Percentiles rank a stretch among this genome's conserved stretches.
These are phyloP conservation scores for Drosophila bifasciata DNA, from an alignment of 1,140 invertebrate genomes.

Conservation along the genomic window DNA sequence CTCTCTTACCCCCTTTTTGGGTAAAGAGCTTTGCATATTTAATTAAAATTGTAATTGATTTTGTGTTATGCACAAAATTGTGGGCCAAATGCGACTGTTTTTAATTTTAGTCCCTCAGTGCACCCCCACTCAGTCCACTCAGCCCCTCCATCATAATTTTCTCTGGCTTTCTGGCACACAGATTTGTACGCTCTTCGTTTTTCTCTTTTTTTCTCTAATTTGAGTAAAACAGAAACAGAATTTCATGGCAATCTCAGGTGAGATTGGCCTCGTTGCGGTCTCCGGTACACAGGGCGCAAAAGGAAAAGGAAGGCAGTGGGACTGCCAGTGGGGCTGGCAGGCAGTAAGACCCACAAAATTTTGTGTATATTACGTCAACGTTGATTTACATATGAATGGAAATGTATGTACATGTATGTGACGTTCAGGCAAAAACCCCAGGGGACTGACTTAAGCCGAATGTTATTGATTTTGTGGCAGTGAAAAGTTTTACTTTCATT, in stretches of 20 bases:
- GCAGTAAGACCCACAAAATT: neutral
- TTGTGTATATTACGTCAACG: slow-evolving; percentile 56
- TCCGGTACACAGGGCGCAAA: slow-evolving; percentile 33
- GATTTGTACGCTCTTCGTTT: slow-evolving; percentile 42
- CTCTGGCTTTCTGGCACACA: slow-evolving; percentile 73
- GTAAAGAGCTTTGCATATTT: slow-evolving; percentile 72
- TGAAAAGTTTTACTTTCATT: slow-evolving; percentile 46
- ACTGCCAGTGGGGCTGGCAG: neutral
- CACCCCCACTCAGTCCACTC: too few relatives aligned
- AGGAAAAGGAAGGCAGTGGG: slow-evolving; percentile 19
- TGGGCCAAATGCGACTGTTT: slow-evolving; percentile 76
- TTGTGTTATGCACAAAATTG: slow-evolving; percentile 77
- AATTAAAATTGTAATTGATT: slow-evolving; percentile 81
- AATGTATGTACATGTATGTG: slow-evolving; percentile 37
- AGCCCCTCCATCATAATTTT: slow-evolving; percentile 68
- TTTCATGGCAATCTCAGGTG: slow-evolving; percentile 73
- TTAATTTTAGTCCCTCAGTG: slow-evolving; percentile 55
- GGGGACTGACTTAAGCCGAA: slow-evolving; percentile 34
- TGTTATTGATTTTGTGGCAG: slow-evolving; percentile 61
- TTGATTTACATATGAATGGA: slow-evolving; percentile 66
- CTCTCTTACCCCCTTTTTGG: slow-evolving; percentile 27
- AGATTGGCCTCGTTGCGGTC: slow-evolving; percentile 64
- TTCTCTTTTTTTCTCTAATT: slow-evolving; percentile 38
- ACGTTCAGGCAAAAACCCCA: slow-evolving; percentile 18
- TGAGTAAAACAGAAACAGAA: slow-evolving; percentile 52